Percentiles rank a stretch among this genome's conserved stretches.
phyloP scores from a whole-genome alignment of 2,888 invertebrate genomes.

The Catotricha subobsoleta region DNA sequence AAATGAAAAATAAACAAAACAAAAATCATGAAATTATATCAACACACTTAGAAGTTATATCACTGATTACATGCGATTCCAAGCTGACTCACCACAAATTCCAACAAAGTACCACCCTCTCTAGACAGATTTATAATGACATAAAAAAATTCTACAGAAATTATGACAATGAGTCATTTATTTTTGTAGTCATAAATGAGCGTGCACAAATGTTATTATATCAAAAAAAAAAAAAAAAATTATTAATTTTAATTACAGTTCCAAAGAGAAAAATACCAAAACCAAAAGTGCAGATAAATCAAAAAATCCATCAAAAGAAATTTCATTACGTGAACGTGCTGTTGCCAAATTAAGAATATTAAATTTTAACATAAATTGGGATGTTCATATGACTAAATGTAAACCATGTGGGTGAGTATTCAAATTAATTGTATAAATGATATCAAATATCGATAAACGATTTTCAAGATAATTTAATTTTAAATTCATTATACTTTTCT shows the following conservation, averaged over 20 bases:
- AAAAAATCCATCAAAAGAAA: conserved; percentile 17
- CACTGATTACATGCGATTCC: neutral
- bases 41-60: neutral
- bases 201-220: too few species aligned
- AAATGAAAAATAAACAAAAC: too few species aligned
- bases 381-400: conserved; percentile 31
- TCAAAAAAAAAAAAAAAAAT: neutral
- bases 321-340: conserved; percentile 28
- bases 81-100: too few species aligned
- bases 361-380: conserved; percentile 31
- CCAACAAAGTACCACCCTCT: too few species aligned
- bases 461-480: too few species aligned
- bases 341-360: conserved; percentile 30
- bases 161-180: too few species aligned
- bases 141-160: too few species aligned
- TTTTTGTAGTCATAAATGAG: too few species aligned
- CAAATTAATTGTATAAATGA: neutral
- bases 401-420: conserved; percentile 29
- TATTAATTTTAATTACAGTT: neutral
- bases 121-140: too few species aligned
- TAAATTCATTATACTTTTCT: too few species aligned
- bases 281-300: conserved; percentile 3
- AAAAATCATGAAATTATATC: too few species aligned
- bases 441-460: neutral
- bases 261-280: conserved; percentile 2